Evolutionary conservation across 1,140 invertebrate genomes (phyloP), one percentile per base, ranked within the genome.

Genomic region (Drosophila tsacasi): DNA sequence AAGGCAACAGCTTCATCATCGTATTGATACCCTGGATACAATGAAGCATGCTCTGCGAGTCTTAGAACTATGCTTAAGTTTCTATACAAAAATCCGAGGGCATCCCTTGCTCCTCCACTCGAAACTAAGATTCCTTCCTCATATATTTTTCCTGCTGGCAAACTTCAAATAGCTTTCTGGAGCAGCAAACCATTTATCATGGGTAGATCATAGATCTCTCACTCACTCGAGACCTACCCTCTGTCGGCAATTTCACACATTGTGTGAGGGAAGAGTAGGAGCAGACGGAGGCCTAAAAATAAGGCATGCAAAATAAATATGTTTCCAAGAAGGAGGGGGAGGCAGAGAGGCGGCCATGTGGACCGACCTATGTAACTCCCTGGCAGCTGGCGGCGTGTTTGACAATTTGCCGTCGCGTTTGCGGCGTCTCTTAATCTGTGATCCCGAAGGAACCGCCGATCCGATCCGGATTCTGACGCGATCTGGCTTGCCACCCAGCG

Each of bases 331-430:
- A 67, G 39, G 6, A 35, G 30, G 15, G 3, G 37, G 23, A 27
- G 61, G 3, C 46, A 58, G 42, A 12, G 25, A 44, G 32, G 32
- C 21, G 9, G 4, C 47, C 21, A 47, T 17, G 46, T 25, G 21
- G 42, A 39, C 37, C 32, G 73, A 39, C 73, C 74, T 58, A 76
- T 75, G 74, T 58, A 66, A 76, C 54, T 67, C 54, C 32, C 17
- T 77, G 75, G 73, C 73, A 77, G 74, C 64, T 61, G 75, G 73
- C 75, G 74, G 75, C 57, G 39, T 49, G 57, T 77, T 77, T 77
- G 63, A 77, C 73, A 77, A 77, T 68, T 77, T 77, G 75, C 57
- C 74, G 74, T 57, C 47, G 52, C 39, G 15, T 49, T 57, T 32
- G 35, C 66, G 52, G 52, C 66, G 37, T 72, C 69, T 42, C 39